Percentiles rank a stretch among this genome's conserved stretches.
Evolutionary conservation across 1,140 invertebrate genomes (phyloP).

Genomic region (Drosophila sechellia): DNA sequence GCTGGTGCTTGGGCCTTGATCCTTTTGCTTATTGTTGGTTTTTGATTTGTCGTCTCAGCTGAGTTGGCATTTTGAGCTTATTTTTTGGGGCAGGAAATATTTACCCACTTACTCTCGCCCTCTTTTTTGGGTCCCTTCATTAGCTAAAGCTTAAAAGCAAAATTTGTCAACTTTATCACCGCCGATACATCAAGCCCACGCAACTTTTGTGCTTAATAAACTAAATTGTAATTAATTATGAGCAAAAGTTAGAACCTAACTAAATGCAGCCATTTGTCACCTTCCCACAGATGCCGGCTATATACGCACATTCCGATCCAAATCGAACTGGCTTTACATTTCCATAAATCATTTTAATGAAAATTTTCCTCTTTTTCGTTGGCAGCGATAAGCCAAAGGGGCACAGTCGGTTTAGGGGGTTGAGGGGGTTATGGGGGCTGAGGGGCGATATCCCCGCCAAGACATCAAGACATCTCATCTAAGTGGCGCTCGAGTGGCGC

Average conservation of each 20-base stretch:
- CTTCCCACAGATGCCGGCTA: constrained; percentile 24
- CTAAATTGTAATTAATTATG: constrained; percentile 82
- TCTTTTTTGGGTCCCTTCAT: constrained; percentile 3
- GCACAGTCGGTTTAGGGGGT: not conserved
- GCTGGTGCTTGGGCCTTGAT: constrained; percentile 41
- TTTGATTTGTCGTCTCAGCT: constrained; percentile 48
- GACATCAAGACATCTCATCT: constrained; percentile 81
- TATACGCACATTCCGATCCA: constrained; percentile 4
- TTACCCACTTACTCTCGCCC: not conserved
- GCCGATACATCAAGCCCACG: constrained; percentile 61
- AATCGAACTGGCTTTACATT: constrained; percentile 61
- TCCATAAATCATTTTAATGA: constrained; percentile 83
- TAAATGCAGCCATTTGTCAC: constrained; percentile 74
- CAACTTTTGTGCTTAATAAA: constrained; percentile 70
- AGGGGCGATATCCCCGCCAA: constrained; percentile 24
- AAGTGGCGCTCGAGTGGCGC: constrained; percentile 77
- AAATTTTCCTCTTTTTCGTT: constrained; percentile 49
- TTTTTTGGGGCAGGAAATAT: constrained; percentile 23
- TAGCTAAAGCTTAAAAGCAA: constrained; percentile 49
- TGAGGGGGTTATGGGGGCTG: not conserved
- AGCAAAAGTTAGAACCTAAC: constrained; percentile 40
- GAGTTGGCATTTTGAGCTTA: constrained; percentile 42
- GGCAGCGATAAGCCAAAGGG: constrained; percentile 24
- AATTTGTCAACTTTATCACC: constrained; percentile 78
- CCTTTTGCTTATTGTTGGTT: constrained; percentile 4